Evolutionary conservation across 2,888 invertebrate genomes (phyloP).

Genomic region (Tipula confusa): DNA sequence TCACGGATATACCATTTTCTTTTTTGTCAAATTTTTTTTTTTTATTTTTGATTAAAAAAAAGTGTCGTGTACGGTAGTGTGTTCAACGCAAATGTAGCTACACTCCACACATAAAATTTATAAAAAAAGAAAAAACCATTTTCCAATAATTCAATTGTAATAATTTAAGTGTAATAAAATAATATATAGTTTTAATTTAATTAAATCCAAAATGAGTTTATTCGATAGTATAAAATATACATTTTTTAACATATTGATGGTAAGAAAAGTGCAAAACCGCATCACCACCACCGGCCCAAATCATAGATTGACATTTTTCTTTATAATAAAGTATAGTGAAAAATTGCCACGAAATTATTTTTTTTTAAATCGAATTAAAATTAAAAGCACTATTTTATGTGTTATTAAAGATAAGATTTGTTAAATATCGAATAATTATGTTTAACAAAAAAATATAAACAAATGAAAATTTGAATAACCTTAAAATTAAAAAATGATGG

Average conservation of each 20-base stretch:
- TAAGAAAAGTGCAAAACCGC: constrained; percentile 36
- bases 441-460: not conserved
- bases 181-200: not conserved
- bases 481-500: not conserved
- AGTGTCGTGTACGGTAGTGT: not conserved
- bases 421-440: not conserved
- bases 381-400: no score
- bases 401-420: no score
- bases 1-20: not conserved
- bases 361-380: not conserved
- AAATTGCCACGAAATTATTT: constrained; percentile 29
- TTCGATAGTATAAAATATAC: constrained; percentile 41
- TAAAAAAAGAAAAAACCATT: not conserved
- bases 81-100: not conserved
- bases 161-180: not conserved
- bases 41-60: not conserved
- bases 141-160: not conserved
- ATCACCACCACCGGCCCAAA: constrained; percentile 20
- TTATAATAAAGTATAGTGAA: no score
- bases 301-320: not conserved
- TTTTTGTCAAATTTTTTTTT: not conserved
- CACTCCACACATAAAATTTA: not conserved
- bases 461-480: not conserved
- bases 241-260: constrained; percentile 41
- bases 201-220: constrained; percentile 39